Base-by-base conservation (phyloP, 2,113 vertebrate genomes). In the Amia ocellicauda region DNA sequence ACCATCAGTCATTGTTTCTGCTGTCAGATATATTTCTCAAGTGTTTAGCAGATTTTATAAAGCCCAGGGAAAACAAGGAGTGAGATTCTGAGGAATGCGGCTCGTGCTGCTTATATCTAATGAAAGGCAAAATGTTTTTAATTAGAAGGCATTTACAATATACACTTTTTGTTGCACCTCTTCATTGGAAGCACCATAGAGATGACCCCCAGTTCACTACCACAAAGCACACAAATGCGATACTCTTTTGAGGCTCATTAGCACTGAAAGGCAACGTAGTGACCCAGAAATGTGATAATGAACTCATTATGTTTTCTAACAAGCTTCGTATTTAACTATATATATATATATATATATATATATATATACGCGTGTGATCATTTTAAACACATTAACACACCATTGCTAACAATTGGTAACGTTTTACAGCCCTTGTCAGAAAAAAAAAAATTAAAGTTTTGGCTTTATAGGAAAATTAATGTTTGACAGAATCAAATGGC, bases 211-310 rank as follows among this genome's bases (percentile, higher is more conserved):
- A 47, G 45, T 47, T 47, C 14, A 19, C 16, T 47, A 19, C n/a
- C n/a, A 47, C 45, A 47, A 47, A 19, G 45, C 16, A 47, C 13
- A 3, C 45, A n/a, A n/a, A n/a, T 47, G 2, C n/a, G 45, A 47
- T 17, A 47, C n/a, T 47, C 45, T 47, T 47, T 47, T n/a, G 45
- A 47, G 14, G 7, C 45, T 47, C 45, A 47, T 47, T 47, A 47
- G 45, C 5, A 47, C 4, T 17, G 16, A 47, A 47, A 47, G n/a
- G 45, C 10, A 47, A 47, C 45, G n/a, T 47, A 9, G 45, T 10
- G 45, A 47, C 45, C 2, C 5, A 19, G 45, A 47, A 47, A 19
- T n/a, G 7, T 47, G 45, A 5, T 47, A 47, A 17, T 47, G 45
- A 47, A 47, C 43, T 47, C 43, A 47, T 47, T 47, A 47, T 17